Conservation (phyloP, 2,113 vertebrate genomes). For the Otocyon megalotis region DNA sequence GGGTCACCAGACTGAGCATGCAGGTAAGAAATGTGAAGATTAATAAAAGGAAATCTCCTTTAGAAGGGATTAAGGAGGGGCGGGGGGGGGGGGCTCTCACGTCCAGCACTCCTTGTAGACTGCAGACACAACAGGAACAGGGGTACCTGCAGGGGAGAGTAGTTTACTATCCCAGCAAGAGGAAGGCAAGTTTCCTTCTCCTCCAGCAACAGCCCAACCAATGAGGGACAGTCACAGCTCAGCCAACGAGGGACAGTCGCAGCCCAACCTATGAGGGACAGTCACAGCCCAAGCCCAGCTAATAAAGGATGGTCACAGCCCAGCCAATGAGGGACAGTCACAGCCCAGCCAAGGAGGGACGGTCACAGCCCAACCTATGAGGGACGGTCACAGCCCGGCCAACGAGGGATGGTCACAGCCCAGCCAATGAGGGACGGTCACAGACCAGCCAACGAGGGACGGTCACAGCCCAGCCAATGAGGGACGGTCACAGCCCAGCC, state of each 20-base stretch:
- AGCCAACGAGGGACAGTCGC: neutral
- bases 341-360: neutral
- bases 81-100: neutral
- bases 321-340: neutral
- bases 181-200: neutral
- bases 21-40: neutral
- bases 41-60: neutral
- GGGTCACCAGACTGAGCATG: neutral
- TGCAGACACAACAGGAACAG: neutral
- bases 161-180: neutral
- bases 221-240: neutral
- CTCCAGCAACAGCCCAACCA: neutral
- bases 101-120: neutral
- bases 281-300: neutral
- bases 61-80: neutral
- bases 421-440: too few species aligned
- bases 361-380: fast-evolving
- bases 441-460: neutral
- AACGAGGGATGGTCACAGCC: too few species aligned
- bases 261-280: neutral
- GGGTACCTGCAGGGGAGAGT: neutral
- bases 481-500: neutral
- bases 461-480: neutral
- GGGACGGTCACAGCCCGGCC: too few species aligned
- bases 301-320: neutral